A percentile compares a stretch with the other conserved stretches of the same genome.
Evolutionary conservation across 2,888 invertebrate species (phyloP).

Genomic region (Ceratothoa steindachneri): DNA sequence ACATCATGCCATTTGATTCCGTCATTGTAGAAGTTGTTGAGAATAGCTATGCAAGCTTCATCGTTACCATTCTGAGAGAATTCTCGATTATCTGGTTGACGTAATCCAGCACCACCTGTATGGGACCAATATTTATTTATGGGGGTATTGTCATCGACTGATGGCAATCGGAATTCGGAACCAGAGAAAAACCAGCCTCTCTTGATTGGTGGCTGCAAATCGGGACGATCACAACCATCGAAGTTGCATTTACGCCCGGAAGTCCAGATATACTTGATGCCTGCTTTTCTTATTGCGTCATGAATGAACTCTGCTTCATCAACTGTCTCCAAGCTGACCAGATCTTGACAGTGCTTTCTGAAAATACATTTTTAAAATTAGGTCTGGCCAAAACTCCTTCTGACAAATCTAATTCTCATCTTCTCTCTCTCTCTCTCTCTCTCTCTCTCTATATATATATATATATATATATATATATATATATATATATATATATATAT

Average conservation of each 20-base stretch:
- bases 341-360: conserved; percentile 48
- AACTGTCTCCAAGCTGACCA: conserved; percentile 43
- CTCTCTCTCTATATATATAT: too few species aligned
- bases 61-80: conserved; percentile 60
- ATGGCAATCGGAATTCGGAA: conserved; percentile 82
- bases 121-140: conserved; percentile 42
- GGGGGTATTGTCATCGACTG: conserved; percentile 64
- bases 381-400: too few species aligned
- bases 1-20: conserved; percentile 92
- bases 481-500: too few species aligned
- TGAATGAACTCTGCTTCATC: conserved; percentile 42
- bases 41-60: conserved; percentile 78
- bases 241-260: conserved; percentile 89
- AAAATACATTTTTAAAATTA: background rate
- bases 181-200: conserved; percentile 95
- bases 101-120: conserved; percentile 40
- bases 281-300: conserved; percentile 23
- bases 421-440: too few species aligned
- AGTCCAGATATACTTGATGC: conserved; percentile 73
- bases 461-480: too few species aligned
- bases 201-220: conserved; percentile 68
- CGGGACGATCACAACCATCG: conserved; percentile 78
- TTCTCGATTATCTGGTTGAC: conserved; percentile 49
- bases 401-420: background rate
- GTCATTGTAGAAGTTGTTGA: conserved; percentile 89